Evolutionary conservation across 1,140 invertebrate genomes (phyloP), one percentile per base, ranked within the genome.

Genomic region (Tetramorium alpestre): DNA sequence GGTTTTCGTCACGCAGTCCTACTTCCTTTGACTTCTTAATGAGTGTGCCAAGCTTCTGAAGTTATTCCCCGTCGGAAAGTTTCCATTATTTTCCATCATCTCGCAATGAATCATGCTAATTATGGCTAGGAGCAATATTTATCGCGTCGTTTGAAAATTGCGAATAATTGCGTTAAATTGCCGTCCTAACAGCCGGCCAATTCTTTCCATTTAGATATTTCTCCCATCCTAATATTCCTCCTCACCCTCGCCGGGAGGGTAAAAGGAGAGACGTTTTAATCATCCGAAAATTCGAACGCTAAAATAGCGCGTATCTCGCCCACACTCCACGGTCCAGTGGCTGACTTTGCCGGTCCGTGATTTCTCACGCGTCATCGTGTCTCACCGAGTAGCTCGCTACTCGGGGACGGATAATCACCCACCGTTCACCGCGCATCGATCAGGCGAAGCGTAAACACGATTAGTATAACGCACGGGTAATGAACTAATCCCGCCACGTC

Each of bases 391-490:
- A 64, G 82, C 82, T 49, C 82, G 64, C 88, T 75, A 86, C 87
- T 81, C 81, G 73, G 64, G 73, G 77, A 64, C 77, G 64, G 89
- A 90, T 90, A 89, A 90, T 90, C 89, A 87, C 85, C 88, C 88
- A 78, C 89, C 65, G 85, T 58, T 87, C 85, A 76, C 85, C 88
- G 85, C 89, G 67, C 90, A 90, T 89, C 91, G 91, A 92, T 92
- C 90, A 90, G 85, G 22, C 76, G 62, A 86, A 86, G 90, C 89
- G 91, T 93, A 92, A 93, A 94, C 91, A 91, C 88, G 93, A 93
- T 93, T 91, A 93, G 91, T 93, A 91, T 91, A 93, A 91, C 89
- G 85, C 88, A 87, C 87, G 87, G 84, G 85, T 93, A 92, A 93
- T 92, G 90, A 92, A 89, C 91, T 94, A 94, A 94, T 94, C 93